A percentile compares a stretch with the other conserved stretches of the same genome.
phyloP scores from a whole-genome alignment of 2,888 invertebrate species.

The Tryphoninae sp. region DNA sequence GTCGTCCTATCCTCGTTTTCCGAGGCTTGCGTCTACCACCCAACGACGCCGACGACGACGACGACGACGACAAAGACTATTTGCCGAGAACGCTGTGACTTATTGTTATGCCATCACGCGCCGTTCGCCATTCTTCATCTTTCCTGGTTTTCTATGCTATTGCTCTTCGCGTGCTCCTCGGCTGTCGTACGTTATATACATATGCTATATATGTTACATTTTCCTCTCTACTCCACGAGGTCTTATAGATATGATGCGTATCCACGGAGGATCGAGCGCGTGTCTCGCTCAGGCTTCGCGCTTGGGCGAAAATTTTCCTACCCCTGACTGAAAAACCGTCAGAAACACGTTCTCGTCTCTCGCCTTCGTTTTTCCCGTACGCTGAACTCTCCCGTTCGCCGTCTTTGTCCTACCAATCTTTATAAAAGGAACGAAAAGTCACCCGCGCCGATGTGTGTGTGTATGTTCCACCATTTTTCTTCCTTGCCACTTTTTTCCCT shows the following conservation, averaged over 20 bases:
- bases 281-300: slow-evolving; percentile 24
- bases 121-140: slow-evolving; percentile 63
- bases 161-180: slow-evolving; percentile 18
- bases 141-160: slow-evolving; percentile 31
- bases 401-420: slow-evolving; percentile 55
- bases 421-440: slow-evolving; percentile 31
- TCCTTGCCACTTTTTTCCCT: slow-evolving; percentile 18
- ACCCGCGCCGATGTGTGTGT: not conserved
- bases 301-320: slow-evolving; percentile 49
- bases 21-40: slow-evolving; percentile 37
- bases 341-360: slow-evolving; percentile 56
- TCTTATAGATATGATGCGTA: slow-evolving; percentile 38
- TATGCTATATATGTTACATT: not conserved
- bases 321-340: slow-evolving; percentile 56
- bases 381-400: slow-evolving; percentile 38
- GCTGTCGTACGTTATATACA: not conserved
- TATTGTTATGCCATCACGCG: slow-evolving; percentile 64
- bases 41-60: slow-evolving; percentile 43
- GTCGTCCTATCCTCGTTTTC: not conserved
- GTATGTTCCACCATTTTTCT: slow-evolving; percentile 22
- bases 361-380: slow-evolving; percentile 45
- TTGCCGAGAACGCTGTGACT: slow-evolving; percentile 63
- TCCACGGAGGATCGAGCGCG: slow-evolving; percentile 13
- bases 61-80: slow-evolving; percentile 61
- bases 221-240: not conserved